Conservation (phyloP, 2,113 vertebrate species). For the Crypturellus undulatus region DNA sequence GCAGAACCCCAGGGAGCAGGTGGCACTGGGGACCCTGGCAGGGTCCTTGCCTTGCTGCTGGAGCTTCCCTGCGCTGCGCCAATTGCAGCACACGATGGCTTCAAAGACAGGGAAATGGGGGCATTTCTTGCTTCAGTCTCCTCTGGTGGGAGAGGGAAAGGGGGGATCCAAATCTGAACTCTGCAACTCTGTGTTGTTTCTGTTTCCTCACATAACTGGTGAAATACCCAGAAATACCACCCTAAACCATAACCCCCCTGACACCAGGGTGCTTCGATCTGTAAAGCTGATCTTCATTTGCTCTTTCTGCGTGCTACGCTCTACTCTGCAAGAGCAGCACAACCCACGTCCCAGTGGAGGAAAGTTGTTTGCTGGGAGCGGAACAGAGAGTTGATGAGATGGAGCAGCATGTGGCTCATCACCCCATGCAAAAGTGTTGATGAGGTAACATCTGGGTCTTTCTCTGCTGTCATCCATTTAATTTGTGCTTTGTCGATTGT, state of each 20-base stretch:
- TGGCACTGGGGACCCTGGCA: not conserved
- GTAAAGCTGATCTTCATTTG: not conserved
- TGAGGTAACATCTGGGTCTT: conserved; percentile 33
- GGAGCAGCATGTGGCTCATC: not conserved
- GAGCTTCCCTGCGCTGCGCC: not conserved
- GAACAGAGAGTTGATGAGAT: not conserved
- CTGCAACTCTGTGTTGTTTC: fast-evolving
- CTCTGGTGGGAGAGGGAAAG: not conserved
- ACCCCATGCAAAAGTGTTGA: not conserved
- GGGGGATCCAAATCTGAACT: not conserved
- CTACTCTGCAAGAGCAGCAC: not conserved
- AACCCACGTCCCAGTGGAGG: fast-evolving
- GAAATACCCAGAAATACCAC: not conserved
- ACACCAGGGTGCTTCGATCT: not conserved
- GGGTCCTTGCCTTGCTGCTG: not conserved
- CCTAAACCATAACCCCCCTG: not conserved
- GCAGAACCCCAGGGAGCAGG: not conserved
- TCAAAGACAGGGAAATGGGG: no score
- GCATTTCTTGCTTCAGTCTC: fast-evolving
- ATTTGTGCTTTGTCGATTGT: not conserved
- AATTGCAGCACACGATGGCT: no score
- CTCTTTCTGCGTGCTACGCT: not conserved
- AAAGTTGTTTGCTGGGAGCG: not conserved
- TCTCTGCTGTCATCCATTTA: conserved; percentile 7
- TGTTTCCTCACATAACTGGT: not conserved